Evolutionary conservation across 2,888 invertebrate genomes (phyloP).

Genomic region (Ceramica pisi): DNA sequence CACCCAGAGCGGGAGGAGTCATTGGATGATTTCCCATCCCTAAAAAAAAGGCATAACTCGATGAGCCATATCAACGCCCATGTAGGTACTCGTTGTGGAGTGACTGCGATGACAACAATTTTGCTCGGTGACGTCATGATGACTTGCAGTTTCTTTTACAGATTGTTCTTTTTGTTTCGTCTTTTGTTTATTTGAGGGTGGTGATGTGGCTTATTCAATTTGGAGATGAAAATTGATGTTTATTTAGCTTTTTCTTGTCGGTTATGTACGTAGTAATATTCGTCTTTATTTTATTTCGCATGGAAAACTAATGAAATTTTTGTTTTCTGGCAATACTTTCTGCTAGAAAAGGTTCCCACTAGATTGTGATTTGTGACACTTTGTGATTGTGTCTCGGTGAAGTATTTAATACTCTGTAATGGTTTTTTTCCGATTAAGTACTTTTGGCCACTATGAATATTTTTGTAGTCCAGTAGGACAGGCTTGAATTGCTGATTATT

Average conservation of each 20-base stretch:
- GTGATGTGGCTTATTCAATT: constrained; percentile 13
- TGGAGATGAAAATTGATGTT: background rate
- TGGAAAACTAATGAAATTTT: background rate
- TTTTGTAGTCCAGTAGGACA: background rate
- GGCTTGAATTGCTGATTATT: too few relatives aligned
- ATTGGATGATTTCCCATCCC: too few relatives aligned
- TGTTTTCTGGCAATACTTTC: too few relatives aligned
- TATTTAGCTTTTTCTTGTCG: constrained; percentile 10
- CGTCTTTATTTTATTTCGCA: background rate
- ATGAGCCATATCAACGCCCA: background rate
- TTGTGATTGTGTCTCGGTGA: too few relatives aligned
- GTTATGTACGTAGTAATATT: background rate
- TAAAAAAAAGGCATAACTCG: too few relatives aligned
- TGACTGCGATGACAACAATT: constrained; percentile 14
- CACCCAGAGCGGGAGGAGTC: too few relatives aligned
- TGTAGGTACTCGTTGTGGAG: background rate
- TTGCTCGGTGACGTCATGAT: constrained; percentile 33
- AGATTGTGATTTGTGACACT: too few relatives aligned
- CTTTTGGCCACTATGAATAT: background rate
- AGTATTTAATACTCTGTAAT: background rate
- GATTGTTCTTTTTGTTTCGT: background rate
- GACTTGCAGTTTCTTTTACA: constrained; percentile 30
- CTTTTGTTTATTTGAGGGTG: constrained; percentile 17
- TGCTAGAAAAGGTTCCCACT: too few relatives aligned
- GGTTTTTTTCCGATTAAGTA: background rate